These are phyloP conservation scores for Sprattus sprattus DNA, from an alignment of 2,113 vertebrate species.

Conservation along the genomic window DNA sequence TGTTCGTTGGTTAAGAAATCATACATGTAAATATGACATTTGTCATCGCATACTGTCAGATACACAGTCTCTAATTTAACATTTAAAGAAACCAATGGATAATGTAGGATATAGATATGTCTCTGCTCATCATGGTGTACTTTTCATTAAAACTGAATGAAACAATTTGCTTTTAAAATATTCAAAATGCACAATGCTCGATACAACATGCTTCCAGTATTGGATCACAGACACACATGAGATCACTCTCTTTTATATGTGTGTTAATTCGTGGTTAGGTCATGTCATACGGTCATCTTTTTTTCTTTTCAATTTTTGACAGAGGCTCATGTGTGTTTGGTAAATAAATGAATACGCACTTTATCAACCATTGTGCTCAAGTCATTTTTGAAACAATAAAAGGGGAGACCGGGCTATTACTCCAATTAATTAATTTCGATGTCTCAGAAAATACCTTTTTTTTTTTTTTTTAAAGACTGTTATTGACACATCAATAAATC, in stretches of 20 bases:
- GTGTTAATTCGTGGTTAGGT: not conserved
- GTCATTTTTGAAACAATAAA: not conserved
- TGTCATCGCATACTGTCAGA: not conserved
- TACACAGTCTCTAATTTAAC: not conserved
- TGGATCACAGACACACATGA: not conserved
- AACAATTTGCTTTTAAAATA: not conserved
- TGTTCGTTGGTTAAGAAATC: not conserved
- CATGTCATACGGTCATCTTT: not conserved
- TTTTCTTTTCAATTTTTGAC: not conserved
- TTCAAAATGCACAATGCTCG: not conserved
- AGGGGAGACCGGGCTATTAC: not conserved
- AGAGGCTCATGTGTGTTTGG: not conserved
- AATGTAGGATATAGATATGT: not conserved
- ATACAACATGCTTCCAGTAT: not conserved
- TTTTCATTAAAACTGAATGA: not conserved
- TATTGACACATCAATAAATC: slow-evolving; percentile 20
- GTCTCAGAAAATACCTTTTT: not conserved
- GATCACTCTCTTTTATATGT: not conserved
- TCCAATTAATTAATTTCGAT: slow-evolving; percentile 1
- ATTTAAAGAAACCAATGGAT: too few species aligned
- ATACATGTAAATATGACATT: not conserved
- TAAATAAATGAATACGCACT: not conserved
- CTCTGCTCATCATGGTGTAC: not conserved
- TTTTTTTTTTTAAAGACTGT: not conserved
- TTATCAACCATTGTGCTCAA: not conserved